Base-by-base conservation (phyloP, 1,140 invertebrate genomes). In the Tetragonula clypearis region DNA sequence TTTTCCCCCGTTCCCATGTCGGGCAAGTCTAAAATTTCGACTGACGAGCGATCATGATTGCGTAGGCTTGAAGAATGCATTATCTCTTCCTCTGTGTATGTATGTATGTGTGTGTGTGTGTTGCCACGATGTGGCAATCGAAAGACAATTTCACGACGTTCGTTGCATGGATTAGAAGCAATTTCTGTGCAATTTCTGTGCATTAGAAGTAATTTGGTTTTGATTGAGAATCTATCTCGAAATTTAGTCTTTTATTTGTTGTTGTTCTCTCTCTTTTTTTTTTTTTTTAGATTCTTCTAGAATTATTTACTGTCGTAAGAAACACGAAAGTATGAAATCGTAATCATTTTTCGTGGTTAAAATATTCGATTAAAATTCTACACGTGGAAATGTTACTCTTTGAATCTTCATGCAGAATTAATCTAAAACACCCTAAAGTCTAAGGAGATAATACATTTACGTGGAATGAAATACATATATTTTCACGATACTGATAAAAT, bases 1-100 rank as follows among this genome's bases (percentile, higher is more conserved):
- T 79, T 62, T 49, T 79, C 35, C 35, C n/a, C n/a, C 58, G 58
- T 84, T 84, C 69, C 69, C 77, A 84, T 84, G 76, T 76, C 72
- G 23, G 30, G 19, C 41, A n/a, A 17, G 21, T 49, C 58, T 79
- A 56, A 79, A 84, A 84, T 73, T 62, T 79, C 66, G 35, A 62
- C 21, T 30, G 21, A 41, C 30, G 35, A 76, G 17, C 41, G 41
- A 73, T 26, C n/a, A 9, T 55, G n/a, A 9, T 15, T 55, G 72
- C 49, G 41, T 55, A 49, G 23, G 15, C 21, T 73, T 26, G 19
- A 14, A 26, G 14, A 74, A 74, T 55, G 41, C 1, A 19, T n/a
- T 19, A 15, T 74, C 17, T 53, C 9, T 74, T 55, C 21, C 17
- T 17, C 8, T 49, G 4, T 41, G 4, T 41, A 6, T 41, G 41